Conservation (phyloP, 2,113 vertebrate genomes). For the Narcine bancroftii region DNA sequence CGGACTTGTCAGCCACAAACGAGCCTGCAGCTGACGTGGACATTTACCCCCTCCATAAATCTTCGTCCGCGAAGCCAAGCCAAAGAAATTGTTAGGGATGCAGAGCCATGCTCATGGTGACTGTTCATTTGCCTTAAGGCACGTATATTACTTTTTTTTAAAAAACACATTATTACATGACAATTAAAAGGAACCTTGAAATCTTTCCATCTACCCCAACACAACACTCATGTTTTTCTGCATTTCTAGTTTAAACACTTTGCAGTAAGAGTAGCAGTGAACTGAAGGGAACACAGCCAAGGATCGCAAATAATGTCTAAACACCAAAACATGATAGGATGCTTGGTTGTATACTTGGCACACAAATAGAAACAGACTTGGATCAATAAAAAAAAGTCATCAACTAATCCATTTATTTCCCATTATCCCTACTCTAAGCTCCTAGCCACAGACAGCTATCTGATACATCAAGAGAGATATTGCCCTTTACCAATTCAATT, state of each 20-base stretch:
- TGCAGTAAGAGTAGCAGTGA: neutral
- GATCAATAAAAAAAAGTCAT: neutral
- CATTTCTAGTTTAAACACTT: neutral
- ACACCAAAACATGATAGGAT: neutral
- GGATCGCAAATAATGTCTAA: neutral
- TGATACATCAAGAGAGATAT: neutral
- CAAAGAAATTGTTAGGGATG: too few species aligned
- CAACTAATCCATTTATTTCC: neutral
- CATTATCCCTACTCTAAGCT: neutral
- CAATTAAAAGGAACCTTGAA: too few species aligned
- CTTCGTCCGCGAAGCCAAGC: too few species aligned
- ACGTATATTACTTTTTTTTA: too few species aligned
- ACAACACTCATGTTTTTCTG: neutral
- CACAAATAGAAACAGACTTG: neutral
- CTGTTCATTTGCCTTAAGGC: too few species aligned
- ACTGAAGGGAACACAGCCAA: neutral
- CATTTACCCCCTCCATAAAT: too few species aligned
- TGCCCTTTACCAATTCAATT: neutral
- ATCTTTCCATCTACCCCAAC: neutral
- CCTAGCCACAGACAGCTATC: neutral
- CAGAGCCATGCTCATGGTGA: too few species aligned
- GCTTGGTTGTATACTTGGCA: neutral
- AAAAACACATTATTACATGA: too few species aligned
- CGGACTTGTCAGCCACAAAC: too few species aligned
- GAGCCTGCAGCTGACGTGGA: too few species aligned